Evolutionary conservation across 1,140 invertebrate species (phyloP).

Genomic region (Anastatus disparis): DNA sequence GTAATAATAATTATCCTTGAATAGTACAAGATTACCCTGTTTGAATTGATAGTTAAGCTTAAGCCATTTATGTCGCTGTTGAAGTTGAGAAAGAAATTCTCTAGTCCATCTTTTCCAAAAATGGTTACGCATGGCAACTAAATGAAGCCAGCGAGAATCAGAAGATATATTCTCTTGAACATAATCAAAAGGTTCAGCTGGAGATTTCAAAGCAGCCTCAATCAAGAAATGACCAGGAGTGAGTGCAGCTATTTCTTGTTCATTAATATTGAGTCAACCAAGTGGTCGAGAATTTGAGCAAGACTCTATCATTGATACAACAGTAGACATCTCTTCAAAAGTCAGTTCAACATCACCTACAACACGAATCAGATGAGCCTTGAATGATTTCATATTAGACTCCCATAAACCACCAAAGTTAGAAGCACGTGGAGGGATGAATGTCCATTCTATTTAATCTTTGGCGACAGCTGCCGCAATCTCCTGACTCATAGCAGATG

Average conservation of each 20-base stretch:
- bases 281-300: neutral
- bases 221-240: too few relatives aligned
- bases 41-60: neutral
- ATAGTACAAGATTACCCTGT: neutral
- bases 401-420: too few relatives aligned
- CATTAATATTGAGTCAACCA: neutral
- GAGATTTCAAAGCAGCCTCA: too few relatives aligned
- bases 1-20: neutral
- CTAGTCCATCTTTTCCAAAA: too few relatives aligned
- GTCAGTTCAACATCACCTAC: neutral
- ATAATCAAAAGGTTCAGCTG: too few relatives aligned
- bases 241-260: neutral
- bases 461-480: neutral
- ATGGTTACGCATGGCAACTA: too few relatives aligned
- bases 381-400: neutral
- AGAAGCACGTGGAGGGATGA: neutral
- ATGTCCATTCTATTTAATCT: too few relatives aligned
- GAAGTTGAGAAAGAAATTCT: too few relatives aligned
- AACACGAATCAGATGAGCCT: neutral
- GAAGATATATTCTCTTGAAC: too few relatives aligned
- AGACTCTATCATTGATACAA: neutral
- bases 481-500: neutral
- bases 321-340: neutral
- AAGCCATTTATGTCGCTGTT: constrained; percentile 12
- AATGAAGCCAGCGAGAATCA: neutral